Evolutionary conservation across 35 echinoderm and acorn worm genomes (phyloP).

Genomic region (Nesometra sesokonis): DNA sequence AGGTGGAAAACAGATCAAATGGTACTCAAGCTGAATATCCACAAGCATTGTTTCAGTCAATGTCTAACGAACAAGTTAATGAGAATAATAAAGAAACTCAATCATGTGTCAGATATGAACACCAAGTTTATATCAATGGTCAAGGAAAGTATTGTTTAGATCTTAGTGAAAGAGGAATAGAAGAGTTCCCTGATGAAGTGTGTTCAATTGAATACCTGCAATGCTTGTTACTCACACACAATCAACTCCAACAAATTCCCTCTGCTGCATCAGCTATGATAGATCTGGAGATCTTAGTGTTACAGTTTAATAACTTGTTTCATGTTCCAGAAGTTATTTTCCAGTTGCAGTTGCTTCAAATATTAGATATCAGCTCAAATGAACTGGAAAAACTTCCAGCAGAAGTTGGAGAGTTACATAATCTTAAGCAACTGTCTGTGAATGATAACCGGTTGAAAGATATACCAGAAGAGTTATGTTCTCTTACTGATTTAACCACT

Average conservation of each 20-base stretch:
- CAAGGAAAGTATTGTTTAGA: constrained; percentile 3
- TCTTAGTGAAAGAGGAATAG: background rate
- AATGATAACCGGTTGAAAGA: constrained; percentile 58
- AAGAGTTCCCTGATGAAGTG: background rate
- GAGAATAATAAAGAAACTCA: background rate
- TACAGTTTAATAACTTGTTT: constrained; percentile 43
- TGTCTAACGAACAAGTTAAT: background rate
- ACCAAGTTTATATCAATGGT: background rate
- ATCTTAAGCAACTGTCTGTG: constrained; percentile 46
- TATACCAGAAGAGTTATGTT: constrained; percentile 47
- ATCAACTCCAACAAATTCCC: constrained; percentile 35
- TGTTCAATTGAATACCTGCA: constrained; percentile 43
- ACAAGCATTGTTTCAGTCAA: no score
- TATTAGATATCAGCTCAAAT: constrained; percentile 69
- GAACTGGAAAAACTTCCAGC: constrained; percentile 43
- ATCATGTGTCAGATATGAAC: background rate
- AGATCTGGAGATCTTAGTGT: constrained; percentile 37
- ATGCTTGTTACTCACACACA: constrained; percentile 43
- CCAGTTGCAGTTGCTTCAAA: constrained; percentile 23
- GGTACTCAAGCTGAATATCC: no score
- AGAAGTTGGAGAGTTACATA: constrained; percentile 9
- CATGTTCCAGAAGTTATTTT: constrained; percentile 51
- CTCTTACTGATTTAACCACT: constrained; percentile 16
- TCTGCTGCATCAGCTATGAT: constrained; percentile 17
- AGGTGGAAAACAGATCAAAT: no score